These are phyloP conservation scores for Lamellibrachia satsuma DNA, from an alignment of 2,888 invertebrate species.

Conservation along the genomic window DNA sequence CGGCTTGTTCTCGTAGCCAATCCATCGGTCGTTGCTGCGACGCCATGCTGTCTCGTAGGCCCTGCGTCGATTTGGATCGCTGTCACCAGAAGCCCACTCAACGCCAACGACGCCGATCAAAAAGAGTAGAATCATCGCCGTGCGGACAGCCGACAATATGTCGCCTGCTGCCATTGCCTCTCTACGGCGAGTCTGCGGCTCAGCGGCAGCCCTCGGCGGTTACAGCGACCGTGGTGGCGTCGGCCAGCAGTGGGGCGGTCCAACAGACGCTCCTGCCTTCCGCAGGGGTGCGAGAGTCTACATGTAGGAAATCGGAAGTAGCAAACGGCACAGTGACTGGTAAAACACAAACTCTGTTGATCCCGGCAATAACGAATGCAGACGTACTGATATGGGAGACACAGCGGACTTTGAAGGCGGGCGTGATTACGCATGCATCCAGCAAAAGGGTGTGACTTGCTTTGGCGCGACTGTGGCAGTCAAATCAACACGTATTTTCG, in stretches of 20 bases:
- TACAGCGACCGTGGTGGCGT: neutral
- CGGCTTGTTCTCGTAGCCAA: neutral
- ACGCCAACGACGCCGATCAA: neutral
- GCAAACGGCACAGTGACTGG: neutral
- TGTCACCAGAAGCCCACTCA: neutral
- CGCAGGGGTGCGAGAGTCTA: neutral
- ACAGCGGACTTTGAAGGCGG: neutral
- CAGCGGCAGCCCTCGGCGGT: neutral
- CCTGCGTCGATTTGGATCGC: neutral
- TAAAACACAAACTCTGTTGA: neutral
- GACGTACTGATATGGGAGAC: neutral
- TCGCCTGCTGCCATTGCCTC: slow-evolving; percentile 17
- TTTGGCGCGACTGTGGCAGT: neutral
- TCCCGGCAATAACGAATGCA: neutral
- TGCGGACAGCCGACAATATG: neutral
- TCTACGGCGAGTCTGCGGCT: neutral
- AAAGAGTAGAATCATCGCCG: neutral
- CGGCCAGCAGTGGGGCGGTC: neutral
- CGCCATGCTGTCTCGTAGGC: neutral
- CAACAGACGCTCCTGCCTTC: neutral
- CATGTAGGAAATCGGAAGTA: neutral
- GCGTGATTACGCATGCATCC: neutral
- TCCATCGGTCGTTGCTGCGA: neutral
- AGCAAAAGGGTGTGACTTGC: neutral
- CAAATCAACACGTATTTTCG: neutral